These are phyloP conservation scores for Acromyrmex echinatior DNA, from an alignment of 1,140 invertebrate species.

Conservation along the genomic window DNA sequence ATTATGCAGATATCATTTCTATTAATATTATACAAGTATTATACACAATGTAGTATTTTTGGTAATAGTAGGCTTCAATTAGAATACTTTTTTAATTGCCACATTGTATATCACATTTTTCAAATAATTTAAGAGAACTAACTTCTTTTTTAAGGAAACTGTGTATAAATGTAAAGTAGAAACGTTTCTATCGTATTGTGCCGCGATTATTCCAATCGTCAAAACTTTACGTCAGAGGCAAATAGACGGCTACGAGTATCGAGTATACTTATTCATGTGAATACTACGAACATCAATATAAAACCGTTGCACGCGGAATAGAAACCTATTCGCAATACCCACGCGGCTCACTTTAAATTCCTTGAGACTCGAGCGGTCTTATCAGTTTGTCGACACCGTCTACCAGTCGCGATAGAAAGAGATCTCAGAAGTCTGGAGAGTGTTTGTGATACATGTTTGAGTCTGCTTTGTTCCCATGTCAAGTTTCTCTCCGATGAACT, in stretches of 20 bases:
- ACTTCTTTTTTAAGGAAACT: not conserved
- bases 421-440: conserved; percentile 63
- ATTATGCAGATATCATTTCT: not conserved
- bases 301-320: conserved; percentile 58
- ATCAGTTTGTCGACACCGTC: conserved; percentile 81
- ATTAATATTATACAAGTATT: not conserved
- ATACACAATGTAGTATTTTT: not conserved
- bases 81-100: not conserved
- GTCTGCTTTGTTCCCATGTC: conserved; percentile 62
- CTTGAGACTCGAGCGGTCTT: conserved; percentile 67
- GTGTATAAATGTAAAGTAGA: not conserved
- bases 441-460: conserved; percentile 41
- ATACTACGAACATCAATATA: not conserved
- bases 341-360: conserved; percentile 71
- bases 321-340: conserved; percentile 66
- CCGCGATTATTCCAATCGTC: not conserved
- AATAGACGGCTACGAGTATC: conserved; percentile 11
- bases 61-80: not conserved
- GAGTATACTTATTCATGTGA: not conserved
- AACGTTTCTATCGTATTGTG: not conserved
- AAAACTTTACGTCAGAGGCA: conserved; percentile 34
- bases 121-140: not conserved
- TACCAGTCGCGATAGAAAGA: conserved; percentile 65
- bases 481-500: not conserved
- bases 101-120: not conserved